Evolutionary conservation across 2,888 invertebrate genomes (phyloP).

Genomic region (Marasmarcha lunaedactyla): DNA sequence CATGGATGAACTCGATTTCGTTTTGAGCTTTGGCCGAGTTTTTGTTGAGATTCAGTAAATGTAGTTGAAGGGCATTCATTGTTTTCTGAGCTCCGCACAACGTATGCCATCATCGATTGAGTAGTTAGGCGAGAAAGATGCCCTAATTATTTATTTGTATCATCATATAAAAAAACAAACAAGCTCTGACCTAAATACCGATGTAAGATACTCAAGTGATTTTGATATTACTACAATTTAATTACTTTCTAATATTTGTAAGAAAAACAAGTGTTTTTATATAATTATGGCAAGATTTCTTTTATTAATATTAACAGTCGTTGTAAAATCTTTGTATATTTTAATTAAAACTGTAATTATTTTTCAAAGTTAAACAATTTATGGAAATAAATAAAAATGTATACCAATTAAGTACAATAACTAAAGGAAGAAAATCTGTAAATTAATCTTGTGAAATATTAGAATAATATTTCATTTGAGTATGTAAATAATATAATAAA

Average conservation of each 20-base stretch:
- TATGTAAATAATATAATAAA: constrained; percentile 29
- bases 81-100: too few species aligned
- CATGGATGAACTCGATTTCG: too few species aligned
- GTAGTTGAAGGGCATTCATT: too few species aligned
- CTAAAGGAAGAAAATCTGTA: constrained; percentile 59
- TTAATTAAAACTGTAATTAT: background rate
- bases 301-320: background rate
- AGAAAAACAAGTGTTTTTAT: background rate
- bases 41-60: too few species aligned
- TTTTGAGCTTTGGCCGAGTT: too few species aligned
- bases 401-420: constrained; percentile 68
- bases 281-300: background rate
- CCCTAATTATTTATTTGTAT: too few species aligned
- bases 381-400: constrained; percentile 25
- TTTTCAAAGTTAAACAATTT: constrained; percentile 9
- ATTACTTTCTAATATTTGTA: background rate
- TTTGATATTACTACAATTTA: background rate
- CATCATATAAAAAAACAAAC: too few species aligned
- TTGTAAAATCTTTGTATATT: background rate
- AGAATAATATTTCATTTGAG: constrained; percentile 19
- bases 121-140: too few species aligned
- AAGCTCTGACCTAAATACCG: too few species aligned
- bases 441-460: constrained; percentile 46
- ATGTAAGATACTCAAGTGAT: too few species aligned
- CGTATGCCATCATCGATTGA: too few species aligned